Evolutionary conservation across 2,113 vertebrate genomes (phyloP), one percentile per base, ranked within the genome.

Genomic region (Sturnus vulgaris): DNA sequence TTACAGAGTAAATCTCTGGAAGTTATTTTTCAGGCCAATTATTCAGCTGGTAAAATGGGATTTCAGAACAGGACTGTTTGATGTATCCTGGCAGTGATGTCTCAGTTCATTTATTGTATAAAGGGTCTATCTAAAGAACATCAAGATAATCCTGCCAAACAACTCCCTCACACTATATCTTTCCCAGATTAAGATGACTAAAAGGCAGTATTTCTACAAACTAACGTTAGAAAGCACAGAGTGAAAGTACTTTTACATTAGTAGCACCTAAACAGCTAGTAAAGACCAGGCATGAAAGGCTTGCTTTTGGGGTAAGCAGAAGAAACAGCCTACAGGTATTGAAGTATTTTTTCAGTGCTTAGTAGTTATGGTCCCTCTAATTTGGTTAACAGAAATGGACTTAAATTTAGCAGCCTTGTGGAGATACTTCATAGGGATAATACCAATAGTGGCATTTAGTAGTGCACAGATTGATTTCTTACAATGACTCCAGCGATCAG

Each of bases 21-120:
- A 90, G 37, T 56, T 2, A 61, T 89, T 92, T 95, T 81, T 71
- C 52, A 78, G 72, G 44, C 65, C 88, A 84, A 68, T 75, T 90
- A 92, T 88, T 92, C 12, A 33, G 35, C 52, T 57, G 23, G 44
- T 50, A 73, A 96, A 86, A 88, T 50, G 53, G n/a, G 39, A 83
- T 89, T 92, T 93, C 42, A 31, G 46, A 71, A 35, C 42, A 60
- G n/a, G 47, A 68, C 24, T 80, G 30, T 86, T 88, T 94, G 86
- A 95, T 80, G 25, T 44, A 60, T 79, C 79, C 82, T 72, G 28
- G 82, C 55, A 85, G 42, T 52, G 69, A 87, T 80, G 19, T 84
- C 44, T 91, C 27, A 30, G 39, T 70, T 92, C n/a, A 66, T 72
- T 88, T 92, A 53, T 19, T 63, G 31, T 86, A 75, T 42, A 49